A percentile compares a stretch with the other conserved stretches of the same genome.
These are phyloP conservation scores for Sardinella longiceps DNA, from an alignment of 2,797 vertebrate genomes.

Conservation along the genomic window DNA sequence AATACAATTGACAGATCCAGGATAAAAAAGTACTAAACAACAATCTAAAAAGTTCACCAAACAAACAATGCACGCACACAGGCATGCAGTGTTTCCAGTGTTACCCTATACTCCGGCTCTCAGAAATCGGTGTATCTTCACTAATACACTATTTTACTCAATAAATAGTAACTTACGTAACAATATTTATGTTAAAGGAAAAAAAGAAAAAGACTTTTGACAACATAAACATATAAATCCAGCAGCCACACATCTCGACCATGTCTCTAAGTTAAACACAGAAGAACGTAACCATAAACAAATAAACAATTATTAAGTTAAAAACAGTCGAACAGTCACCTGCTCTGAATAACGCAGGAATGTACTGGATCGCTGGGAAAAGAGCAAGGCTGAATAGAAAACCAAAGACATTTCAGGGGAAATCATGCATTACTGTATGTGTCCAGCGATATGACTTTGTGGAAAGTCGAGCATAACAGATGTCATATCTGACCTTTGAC, in stretches of 20 bases:
- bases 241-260: constrained; percentile 17
- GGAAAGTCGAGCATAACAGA: neutral
- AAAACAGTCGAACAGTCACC: constrained; percentile 59
- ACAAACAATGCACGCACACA: constrained; percentile 8
- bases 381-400: neutral
- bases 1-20: neutral
- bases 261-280: constrained; percentile 33
- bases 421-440: neutral
- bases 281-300: neutral
- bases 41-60: neutral
- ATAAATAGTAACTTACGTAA: constrained; percentile 76
- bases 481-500: neutral
- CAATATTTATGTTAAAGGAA: constrained; percentile 57
- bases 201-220: constrained; percentile 47
- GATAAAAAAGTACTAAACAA: constrained; percentile 23
- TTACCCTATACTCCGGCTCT: neutral
- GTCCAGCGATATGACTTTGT: neutral
- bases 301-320: constrained; percentile 58
- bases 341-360: constrained; percentile 54
- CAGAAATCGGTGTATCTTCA: neutral
- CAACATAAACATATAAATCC: constrained; percentile 34
- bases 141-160: constrained; percentile 35
- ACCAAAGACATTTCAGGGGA: neutral
- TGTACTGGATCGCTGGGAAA: constrained; percentile 41
- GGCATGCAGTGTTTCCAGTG: neutral